A percentile compares a stretch with the other conserved stretches of the same genome.
These are phyloP conservation scores for Drosophila koepferae DNA, from an alignment of 2,888 invertebrate genomes.

Conservation along the genomic window DNA sequence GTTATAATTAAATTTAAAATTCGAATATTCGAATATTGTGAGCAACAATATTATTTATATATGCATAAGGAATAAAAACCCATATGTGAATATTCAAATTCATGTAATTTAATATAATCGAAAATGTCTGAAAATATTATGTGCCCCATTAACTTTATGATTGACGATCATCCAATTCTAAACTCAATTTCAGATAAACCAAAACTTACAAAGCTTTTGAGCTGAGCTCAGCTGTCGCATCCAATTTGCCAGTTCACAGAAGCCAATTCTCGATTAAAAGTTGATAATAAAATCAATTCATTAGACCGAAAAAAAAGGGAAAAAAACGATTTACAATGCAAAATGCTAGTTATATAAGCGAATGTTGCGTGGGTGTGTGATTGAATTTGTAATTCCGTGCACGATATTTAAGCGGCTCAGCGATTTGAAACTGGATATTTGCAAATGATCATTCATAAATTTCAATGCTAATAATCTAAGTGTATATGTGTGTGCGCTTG, in stretches of 20 bases:
- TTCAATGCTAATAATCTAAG: slow-evolving; percentile 53
- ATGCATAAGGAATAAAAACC: not conserved
- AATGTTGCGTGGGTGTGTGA: slow-evolving; percentile 21
- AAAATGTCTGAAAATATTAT: not conserved
- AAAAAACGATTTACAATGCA: slow-evolving; percentile 44
- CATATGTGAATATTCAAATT: not conserved
- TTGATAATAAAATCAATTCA: slow-evolving; percentile 28
- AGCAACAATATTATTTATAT: not conserved
- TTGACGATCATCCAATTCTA: not conserved
- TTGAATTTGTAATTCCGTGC: slow-evolving; percentile 51
- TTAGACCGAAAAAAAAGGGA: slow-evolving; percentile 20
- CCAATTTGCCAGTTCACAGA: slow-evolving; percentile 7
- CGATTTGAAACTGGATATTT: slow-evolving; percentile 27
- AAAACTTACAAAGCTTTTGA: not conserved
- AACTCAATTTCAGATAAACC: not conserved
- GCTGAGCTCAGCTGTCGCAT: not conserved
- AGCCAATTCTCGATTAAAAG: slow-evolving; percentile 31
- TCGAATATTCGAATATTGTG: too few relatives aligned
- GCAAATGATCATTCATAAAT: slow-evolving; percentile 72
- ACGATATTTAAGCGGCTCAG: slow-evolving; percentile 41
- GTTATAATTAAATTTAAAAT: too few relatives aligned
- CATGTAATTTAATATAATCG: not conserved
- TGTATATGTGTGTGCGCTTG: slow-evolving; percentile 3
- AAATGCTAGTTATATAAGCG: slow-evolving; percentile 59
- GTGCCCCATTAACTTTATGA: not conserved